Conservation (phyloP, 37 sponge, comb jelly and placozoan genomes). For the Axinella damicornis region DNA sequence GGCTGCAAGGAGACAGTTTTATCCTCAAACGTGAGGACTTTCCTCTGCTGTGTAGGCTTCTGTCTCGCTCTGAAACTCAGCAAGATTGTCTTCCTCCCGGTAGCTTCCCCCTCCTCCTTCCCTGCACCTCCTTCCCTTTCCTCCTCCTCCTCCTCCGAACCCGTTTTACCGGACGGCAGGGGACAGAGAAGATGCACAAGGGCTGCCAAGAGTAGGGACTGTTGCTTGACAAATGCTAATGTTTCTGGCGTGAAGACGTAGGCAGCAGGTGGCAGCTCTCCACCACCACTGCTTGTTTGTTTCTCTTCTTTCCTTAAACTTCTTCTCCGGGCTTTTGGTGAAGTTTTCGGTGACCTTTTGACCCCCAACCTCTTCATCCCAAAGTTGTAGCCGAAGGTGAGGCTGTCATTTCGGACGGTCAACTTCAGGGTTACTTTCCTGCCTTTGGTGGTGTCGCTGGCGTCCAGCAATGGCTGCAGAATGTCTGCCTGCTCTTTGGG, state of each 20-base stretch:
- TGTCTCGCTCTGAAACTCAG: too few relatives aligned
- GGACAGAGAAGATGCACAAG: constrained; percentile 58
- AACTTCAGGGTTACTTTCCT: constrained; percentile 11
- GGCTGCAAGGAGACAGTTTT: not conserved
- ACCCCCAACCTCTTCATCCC: not conserved
- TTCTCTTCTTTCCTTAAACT: constrained; percentile 4
- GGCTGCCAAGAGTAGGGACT: constrained; percentile 35
- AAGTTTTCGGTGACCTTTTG: not conserved
- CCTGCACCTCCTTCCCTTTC: not conserved
- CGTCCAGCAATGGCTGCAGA: constrained; percentile 34
- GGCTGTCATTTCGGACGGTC: not conserved
- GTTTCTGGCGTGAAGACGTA: constrained; percentile 50
- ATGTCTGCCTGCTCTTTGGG: constrained; percentile 15
- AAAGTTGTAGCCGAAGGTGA: constrained; percentile 53
- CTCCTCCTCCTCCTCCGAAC: not conserved
- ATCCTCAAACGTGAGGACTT: not conserved
- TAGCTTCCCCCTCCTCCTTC: not conserved
- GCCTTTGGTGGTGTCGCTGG: constrained; percentile 17
- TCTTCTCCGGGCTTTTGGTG: constrained; percentile 3
- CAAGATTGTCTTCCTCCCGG: too few relatives aligned
- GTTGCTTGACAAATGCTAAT: constrained; percentile 45
- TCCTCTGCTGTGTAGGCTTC: too few relatives aligned
- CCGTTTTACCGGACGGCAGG: not conserved
- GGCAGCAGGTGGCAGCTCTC: too few relatives aligned
- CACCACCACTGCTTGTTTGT: too few relatives aligned